These are phyloP conservation scores for Thunnus albacares DNA, from an alignment of 2,797 vertebrate species.

Conservation along the genomic window DNA sequence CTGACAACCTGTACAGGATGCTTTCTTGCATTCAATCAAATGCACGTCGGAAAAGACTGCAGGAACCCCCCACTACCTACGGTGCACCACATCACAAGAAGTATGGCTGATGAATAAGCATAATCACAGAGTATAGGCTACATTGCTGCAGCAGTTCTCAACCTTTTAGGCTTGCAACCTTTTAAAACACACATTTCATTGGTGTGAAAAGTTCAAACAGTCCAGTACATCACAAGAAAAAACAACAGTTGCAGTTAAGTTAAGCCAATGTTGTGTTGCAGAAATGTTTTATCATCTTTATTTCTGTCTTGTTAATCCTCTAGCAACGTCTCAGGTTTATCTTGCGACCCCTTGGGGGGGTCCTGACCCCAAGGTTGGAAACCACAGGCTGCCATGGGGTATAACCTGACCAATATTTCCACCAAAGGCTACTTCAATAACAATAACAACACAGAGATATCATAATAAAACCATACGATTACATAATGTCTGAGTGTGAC, in stretches of 20 bases:
- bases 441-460: too few species aligned
- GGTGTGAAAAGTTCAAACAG: not conserved
- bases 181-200: too few species aligned
- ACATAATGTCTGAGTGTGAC: not conserved
- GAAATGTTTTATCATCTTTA: not conserved
- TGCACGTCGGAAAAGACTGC: too few species aligned
- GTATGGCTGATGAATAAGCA: too few species aligned
- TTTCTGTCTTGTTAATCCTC: not conserved
- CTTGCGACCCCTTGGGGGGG: not conserved
- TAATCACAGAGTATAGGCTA: too few species aligned
- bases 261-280: not conserved
- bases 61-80: too few species aligned
- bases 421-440: not conserved
- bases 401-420: not conserved
- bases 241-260: not conserved
- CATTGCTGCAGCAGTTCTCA: too few species aligned
- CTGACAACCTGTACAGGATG: not conserved
- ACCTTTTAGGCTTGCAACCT: too few species aligned
- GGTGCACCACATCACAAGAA: too few species aligned
- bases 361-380: not conserved
- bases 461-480: not conserved
- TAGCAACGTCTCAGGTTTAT: not conserved
- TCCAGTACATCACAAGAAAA: not conserved
- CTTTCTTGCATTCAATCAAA: not conserved
- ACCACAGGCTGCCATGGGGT: not conserved